Evolutionary conservation across 2,888 invertebrate genomes (phyloP).

Genomic region (Cyaniris semiargus): DNA sequence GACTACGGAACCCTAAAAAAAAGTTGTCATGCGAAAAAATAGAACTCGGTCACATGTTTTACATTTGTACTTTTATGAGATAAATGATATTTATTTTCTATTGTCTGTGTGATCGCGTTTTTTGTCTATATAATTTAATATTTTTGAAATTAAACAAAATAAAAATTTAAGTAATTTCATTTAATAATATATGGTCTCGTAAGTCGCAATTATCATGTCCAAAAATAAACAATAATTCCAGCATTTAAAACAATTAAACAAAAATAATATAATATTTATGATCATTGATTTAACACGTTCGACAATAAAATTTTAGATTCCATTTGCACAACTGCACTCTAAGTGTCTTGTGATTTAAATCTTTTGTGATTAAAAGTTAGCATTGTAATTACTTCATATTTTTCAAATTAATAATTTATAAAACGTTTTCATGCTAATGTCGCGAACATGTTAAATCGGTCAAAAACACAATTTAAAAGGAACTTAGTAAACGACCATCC

Average conservation of each 20-base stretch:
- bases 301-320: neutral
- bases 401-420: neutral
- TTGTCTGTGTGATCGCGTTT: no score
- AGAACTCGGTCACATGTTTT: no score
- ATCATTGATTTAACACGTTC: neutral
- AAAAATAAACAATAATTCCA: conserved; percentile 4
- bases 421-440: neutral
- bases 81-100: no score
- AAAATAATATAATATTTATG: neutral
- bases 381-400: neutral
- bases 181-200: neutral
- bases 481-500: conserved; percentile 7
- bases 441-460: neutral
- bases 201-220: neutral
- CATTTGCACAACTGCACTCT: neutral
- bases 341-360: neutral
- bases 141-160: neutral
- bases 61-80: no score
- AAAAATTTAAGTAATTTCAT: neutral
- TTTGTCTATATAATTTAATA: neutral
- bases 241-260: neutral
- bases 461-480: neutral
- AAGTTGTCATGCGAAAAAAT: no score
- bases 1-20: no score
- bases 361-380: neutral